phyloP scores from a whole-genome alignment of 1,140 invertebrate genomes.

The Prorops nasuta region DNA sequence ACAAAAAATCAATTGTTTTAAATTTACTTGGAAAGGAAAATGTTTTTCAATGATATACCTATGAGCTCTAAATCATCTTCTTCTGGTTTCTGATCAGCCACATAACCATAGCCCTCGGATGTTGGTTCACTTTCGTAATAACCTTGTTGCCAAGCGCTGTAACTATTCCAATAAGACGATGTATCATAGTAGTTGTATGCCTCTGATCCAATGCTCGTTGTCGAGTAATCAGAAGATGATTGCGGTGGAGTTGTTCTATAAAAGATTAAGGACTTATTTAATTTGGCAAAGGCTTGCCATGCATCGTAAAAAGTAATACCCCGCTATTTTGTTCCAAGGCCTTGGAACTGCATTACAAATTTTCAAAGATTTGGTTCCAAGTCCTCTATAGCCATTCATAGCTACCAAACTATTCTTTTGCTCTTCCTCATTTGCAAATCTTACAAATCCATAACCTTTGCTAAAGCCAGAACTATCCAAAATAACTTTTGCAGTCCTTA shows the following conservation, averaged over 20 bases:
- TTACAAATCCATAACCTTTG: conserved; percentile 95
- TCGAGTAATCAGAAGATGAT: conserved; percentile 48
- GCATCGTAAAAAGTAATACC: conserved; percentile 26
- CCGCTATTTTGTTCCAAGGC: conserved; percentile 57
- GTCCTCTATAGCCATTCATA: conserved; percentile 84
- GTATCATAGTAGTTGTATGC: conserved; percentile 54
- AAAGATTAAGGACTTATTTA: conserved; percentile 7
- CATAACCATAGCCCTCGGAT: conserved; percentile 48
- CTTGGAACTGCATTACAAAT: conserved; percentile 90
- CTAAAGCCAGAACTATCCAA: conserved; percentile 84
- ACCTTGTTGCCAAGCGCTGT: conserved; percentile 55
- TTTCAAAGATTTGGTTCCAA: conserved; percentile 83
- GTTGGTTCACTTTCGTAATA: conserved; percentile 55
- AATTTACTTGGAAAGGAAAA: too few relatives aligned
- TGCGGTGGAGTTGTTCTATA: conserved; percentile 47
- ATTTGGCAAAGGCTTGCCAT: conserved; percentile 1
- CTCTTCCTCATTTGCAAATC: conserved; percentile 92
- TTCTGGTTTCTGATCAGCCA: conserved; percentile 50
- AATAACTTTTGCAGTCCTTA: conserved; percentile 95
- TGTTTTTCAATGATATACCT: conserved; percentile 57
- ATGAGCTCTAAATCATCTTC: conserved; percentile 66
- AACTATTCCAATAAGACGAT: conserved; percentile 55
- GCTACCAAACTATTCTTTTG: conserved; percentile 86
- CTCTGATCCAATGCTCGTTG: conserved; percentile 46
- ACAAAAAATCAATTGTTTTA: not conserved